These are phyloP conservation scores for Abrostola tripartita DNA, from an alignment of 2,888 invertebrate species.

Conservation along the genomic window DNA sequence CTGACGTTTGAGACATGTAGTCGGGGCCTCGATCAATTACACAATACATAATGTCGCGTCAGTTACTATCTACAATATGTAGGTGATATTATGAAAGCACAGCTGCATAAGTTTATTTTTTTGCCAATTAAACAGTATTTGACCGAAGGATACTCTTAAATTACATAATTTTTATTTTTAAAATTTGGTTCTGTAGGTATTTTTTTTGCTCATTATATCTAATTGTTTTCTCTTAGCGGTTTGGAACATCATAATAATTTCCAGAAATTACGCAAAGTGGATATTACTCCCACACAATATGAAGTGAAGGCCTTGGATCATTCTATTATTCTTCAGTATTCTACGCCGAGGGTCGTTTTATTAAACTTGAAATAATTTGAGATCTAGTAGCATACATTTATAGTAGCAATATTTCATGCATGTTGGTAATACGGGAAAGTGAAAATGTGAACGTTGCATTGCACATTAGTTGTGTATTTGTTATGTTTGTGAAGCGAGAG, in stretches of 20 bases:
- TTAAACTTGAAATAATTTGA: constrained; percentile 3
- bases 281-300: too few species aligned
- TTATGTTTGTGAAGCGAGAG: constrained; percentile 34
- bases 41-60: constrained; percentile 12
- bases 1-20: constrained; percentile 35
- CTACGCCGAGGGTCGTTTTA: neutral
- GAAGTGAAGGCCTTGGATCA: too few species aligned
- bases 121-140: too few species aligned
- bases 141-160: too few species aligned
- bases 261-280: too few species aligned
- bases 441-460: constrained; percentile 56
- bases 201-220: too few species aligned
- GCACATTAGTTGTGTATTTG: constrained; percentile 49
- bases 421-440: constrained; percentile 27
- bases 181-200: too few species aligned
- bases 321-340: too few species aligned
- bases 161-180: too few species aligned
- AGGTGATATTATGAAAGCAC: constrained; percentile 24
- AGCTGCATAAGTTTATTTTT: constrained; percentile 2
- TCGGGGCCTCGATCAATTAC: constrained; percentile 38
- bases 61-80: constrained; percentile 13
- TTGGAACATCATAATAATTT: too few species aligned
- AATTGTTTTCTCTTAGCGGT: too few species aligned
- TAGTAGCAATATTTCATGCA: constrained; percentile 7
- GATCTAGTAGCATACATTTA: constrained; percentile 12